A percentile compares a stretch with the other conserved stretches of the same genome.
phyloP scores from a whole-genome alignment of 2,113 vertebrate genomes.

The Mixornis gularis region DNA sequence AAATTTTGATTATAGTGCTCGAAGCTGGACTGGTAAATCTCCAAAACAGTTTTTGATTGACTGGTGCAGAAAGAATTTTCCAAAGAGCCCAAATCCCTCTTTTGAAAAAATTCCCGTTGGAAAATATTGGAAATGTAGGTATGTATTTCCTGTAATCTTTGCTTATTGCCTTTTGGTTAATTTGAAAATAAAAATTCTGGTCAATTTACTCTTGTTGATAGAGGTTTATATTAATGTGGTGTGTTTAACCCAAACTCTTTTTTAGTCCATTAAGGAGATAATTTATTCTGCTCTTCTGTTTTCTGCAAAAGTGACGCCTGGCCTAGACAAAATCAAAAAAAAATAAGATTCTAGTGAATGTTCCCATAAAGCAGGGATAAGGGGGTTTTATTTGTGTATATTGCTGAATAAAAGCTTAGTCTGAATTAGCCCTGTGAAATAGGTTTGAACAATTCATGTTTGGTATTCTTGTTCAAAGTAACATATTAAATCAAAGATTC shows the following conservation, averaged over 20 bases:
- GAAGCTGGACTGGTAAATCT: constrained; percentile 98
- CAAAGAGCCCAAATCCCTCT: constrained; percentile 87
- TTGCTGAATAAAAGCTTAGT: neutral
- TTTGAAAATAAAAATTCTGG: neutral
- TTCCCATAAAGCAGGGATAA: neutral
- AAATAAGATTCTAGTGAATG: neutral
- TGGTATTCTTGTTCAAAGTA: neutral
- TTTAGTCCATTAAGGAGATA: neutral
- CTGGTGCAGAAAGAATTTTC: constrained; percentile 95
- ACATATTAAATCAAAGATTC: neutral
- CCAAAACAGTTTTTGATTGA: constrained; percentile 98
- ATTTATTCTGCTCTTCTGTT: neutral
- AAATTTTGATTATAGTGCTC: constrained; percentile 93
- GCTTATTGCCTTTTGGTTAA: neutral
- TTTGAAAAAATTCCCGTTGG: constrained; percentile 90
- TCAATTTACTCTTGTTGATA: neutral
- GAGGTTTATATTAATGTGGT: neutral
- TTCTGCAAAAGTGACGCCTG: neutral
- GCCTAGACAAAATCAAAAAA: neutral
- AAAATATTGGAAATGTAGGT: constrained; percentile 94
- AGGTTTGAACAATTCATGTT: neutral
- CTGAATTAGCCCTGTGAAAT: neutral
- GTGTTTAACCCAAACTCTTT: neutral
- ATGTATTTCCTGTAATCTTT: constrained; percentile 47
- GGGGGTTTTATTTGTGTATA: neutral